Evolutionary conservation across 2,113 vertebrate genomes (phyloP), one percentile per base, ranked within the genome.

Genomic region (Hymenochirus boettgeri): DNA sequence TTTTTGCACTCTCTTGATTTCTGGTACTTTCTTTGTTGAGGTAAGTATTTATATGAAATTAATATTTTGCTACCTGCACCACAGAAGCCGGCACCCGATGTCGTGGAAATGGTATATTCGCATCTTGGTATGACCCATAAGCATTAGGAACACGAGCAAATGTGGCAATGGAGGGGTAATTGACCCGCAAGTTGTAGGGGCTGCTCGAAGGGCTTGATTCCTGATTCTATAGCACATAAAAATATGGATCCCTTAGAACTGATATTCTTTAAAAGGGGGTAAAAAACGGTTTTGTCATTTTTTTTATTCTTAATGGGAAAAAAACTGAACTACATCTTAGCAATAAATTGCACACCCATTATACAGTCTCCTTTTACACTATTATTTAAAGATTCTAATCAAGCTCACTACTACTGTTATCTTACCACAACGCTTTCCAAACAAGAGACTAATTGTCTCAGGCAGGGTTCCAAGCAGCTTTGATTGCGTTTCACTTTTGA

Each of bases 401-500:
- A 48, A 22, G 2, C 13, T 27, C 24, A 11, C 52, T 18, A 6
- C 26, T 12, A 15, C 56, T 17, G 1, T n/a, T n/a, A n/a, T 62
- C 90, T 73, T 77, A 99, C 96, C 92, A 95, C 92, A 7, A 95
- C 92, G 3, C 93, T 92, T 84, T 99, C 94, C 51, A 99, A 83
- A 59, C 93, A 98, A 74, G 96, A 98, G 66, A 99, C 95, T 8
- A 99, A 84, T 85, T 97, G 94, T 45, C 96, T 90, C 61, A 99
- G 89, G 70, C 96, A 99, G 1, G 96, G 96, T 83, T 99, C 96
- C 78, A 99, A 77, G 65, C 96, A 99, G 82, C 95, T 98, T 86
- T 98, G 95, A 82, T 97, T 98, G 71, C 96, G 84, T 75, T 99
- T 99, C 73, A 99, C 96, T 77, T 99, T 99, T 81, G 98, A 95